These are phyloP conservation scores for Pterophyllum scalare DNA, from an alignment of 2,113 vertebrate species.

Conservation along the genomic window DNA sequence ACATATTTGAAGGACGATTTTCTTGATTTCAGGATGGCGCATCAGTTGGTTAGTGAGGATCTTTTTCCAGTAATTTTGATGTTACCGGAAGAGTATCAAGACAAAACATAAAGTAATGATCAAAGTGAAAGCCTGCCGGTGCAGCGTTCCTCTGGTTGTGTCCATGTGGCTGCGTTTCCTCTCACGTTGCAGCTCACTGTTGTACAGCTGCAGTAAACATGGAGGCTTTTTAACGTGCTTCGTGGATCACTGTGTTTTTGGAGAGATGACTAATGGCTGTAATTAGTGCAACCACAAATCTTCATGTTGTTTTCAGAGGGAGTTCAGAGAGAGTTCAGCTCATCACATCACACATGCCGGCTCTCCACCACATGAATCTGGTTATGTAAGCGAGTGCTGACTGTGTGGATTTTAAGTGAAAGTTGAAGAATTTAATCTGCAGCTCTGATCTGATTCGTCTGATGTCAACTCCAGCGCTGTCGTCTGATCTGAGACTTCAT, in stretches of 20 bases:
- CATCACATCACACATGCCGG: neutral
- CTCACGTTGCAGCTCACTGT: no score
- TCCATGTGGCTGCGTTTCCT: no score
- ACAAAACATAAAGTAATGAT: no score
- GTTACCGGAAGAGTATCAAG: no score
- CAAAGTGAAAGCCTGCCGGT: no score
- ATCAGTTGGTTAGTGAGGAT: neutral
- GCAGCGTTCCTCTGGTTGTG: no score
- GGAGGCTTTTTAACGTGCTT: neutral
- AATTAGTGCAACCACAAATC: slow-evolving; percentile 38
- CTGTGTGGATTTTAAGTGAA: neutral
- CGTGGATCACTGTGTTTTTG: neutral
- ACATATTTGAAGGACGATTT: neutral
- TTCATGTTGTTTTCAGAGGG: slow-evolving; percentile 28
- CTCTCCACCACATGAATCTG: neutral
- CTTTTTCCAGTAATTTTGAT: neutral
- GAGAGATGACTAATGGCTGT: slow-evolving; percentile 6
- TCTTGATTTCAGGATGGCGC: neutral
- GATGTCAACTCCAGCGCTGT: neutral
- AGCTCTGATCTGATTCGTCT: neutral
- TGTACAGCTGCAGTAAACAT: neutral
- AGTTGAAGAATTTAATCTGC: slow-evolving; percentile 5
- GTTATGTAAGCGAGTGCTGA: neutral
- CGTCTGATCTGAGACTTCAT: neutral
- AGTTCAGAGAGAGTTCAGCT: slow-evolving; percentile 32